Evolutionary conservation across 2,113 vertebrate genomes (phyloP).

Genomic region (Sterrhoptilus dennistouni): DNA sequence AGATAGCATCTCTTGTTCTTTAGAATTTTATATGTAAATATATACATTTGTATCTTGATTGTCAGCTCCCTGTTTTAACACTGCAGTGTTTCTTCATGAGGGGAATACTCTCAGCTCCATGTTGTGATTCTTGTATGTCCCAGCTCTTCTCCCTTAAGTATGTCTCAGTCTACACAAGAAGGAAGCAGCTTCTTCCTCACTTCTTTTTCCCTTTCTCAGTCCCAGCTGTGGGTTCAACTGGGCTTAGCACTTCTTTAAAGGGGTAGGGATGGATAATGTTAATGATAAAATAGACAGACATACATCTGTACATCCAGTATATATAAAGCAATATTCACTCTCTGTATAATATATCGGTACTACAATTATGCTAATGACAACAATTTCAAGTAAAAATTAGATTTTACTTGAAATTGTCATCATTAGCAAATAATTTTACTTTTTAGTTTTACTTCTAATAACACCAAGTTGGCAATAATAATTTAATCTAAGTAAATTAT

Average conservation of each 20-base stretch:
- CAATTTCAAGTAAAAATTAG: neutral
- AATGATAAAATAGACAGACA: neutral
- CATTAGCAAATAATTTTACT: neutral
- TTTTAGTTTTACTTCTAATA: neutral
- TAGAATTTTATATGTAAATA: neutral
- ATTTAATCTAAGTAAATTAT: neutral
- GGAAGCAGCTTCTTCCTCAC: neutral
- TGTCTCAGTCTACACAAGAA: neutral
- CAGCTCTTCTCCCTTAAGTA: neutral
- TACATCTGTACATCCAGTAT: too few relatives aligned
- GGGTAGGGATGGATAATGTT: neutral
- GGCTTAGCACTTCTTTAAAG: neutral
- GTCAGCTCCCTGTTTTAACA: neutral
- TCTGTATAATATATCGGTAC: neutral
- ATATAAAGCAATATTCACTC: neutral
- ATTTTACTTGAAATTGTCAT: neutral
- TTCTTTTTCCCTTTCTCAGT: neutral
- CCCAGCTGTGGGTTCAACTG: neutral
- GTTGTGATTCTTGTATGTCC: neutral
- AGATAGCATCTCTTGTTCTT: neutral
- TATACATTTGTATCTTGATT: neutral
- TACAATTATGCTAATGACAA: neutral
- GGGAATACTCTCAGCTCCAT: neutral
- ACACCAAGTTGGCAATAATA: neutral
- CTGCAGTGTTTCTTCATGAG: neutral